Evolutionary conservation across 2,113 vertebrate species (phyloP), one percentile per base, ranked within the genome.

Genomic region (Centropus unirufus): DNA sequence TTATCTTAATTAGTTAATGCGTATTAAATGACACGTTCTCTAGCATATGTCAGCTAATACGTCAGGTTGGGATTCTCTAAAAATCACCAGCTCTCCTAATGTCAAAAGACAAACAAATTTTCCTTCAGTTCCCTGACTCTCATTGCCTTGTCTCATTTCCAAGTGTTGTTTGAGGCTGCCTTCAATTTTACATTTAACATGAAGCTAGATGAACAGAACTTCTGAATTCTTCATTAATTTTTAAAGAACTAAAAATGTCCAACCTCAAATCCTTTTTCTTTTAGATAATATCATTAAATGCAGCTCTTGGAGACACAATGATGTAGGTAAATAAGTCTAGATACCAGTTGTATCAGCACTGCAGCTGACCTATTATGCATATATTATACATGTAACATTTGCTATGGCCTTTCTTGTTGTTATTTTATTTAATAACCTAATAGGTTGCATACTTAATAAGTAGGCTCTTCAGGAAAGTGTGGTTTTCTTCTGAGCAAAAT

Each of bases 1-100:
- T 91, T 87, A 85, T 93, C 78, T 80, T 79, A 72, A 78, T 89
- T 89, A 91, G 81, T 90, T 94, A 96, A 93, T 90, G 44, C 26
- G 0, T 58, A n/a, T 73, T 96, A 91, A 93, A 73, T 83, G 62
- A 72, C 95, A 90, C 1, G 3, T 68, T 68, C 42, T 87, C 70
- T 89, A 52, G 40, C 62, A 22, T 75, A 55, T 42, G 22, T 74
- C 80, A 74, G 42, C 68, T 95, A 78, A 69, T 70, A 46, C 1
- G 0, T 83, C 6, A 11, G 5, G 8, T 3, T 91, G 32, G 13
- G 34, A 34, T 89, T 70, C 34, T 87, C 78, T 81, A 70, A 72
- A 87, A 78, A 70, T 70, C 17, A 3, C 8, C 15, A 47, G 8
- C 40, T 82, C 7, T 42, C 20, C 34, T 81, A 19, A 59, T 55